Percentiles rank a stretch among this genome's conserved stretches.
These are phyloP conservation scores for Hemibagrus wyckioides DNA, from an alignment of 2,113 vertebrate species.

Conservation along the genomic window DNA sequence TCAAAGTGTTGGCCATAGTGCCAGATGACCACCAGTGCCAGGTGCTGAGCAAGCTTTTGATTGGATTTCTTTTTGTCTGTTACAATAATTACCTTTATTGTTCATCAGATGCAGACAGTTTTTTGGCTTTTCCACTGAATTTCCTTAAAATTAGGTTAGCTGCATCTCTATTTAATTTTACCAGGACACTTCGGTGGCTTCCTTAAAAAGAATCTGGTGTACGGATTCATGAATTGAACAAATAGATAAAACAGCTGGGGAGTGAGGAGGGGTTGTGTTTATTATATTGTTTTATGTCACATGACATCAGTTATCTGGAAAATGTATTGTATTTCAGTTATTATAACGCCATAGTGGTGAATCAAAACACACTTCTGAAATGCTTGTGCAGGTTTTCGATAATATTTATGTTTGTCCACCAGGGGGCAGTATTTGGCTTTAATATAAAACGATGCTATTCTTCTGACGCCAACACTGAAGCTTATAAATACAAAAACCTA, in stretches of 20 bases:
- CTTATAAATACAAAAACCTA: not conserved
- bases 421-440: slow-evolving; percentile 46
- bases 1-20: not conserved
- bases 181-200: not conserved
- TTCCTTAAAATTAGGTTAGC: not conserved
- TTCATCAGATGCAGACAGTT: too few relatives aligned
- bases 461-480: not conserved
- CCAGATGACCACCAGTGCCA: not conserved
- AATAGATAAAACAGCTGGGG: not conserved
- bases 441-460: not conserved
- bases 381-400: not conserved
- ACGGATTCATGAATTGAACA: not conserved
- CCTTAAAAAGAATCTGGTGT: not conserved
- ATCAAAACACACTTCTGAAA: not conserved
- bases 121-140: not conserved
- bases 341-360: not conserved
- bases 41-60: not conserved
- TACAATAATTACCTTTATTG: not conserved
- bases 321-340: not conserved
- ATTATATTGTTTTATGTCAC: not conserved
- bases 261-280: not conserved
- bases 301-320: not conserved
- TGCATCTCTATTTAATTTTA: not conserved
- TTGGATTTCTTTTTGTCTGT: not conserved
- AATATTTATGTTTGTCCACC: slow-evolving; percentile 37